phyloP scores from a whole-genome alignment of 1,140 invertebrate genomes.

The Radopholus similis region DNA sequence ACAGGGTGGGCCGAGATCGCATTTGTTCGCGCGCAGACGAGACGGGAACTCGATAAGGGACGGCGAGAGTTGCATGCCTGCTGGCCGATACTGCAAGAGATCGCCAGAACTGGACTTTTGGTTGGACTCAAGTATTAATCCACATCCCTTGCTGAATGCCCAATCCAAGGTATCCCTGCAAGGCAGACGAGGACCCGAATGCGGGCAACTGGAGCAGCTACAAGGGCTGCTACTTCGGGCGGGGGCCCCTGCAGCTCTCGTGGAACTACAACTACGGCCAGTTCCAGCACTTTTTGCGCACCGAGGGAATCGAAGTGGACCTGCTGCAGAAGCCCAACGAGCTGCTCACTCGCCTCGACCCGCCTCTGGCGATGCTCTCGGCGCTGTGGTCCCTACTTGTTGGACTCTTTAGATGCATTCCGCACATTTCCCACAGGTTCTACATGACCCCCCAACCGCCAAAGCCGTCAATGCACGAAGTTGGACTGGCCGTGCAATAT shows the following conservation, averaged over 20 bases:
- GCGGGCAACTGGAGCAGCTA: constrained; percentile 22
- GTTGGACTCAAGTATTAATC: neutral
- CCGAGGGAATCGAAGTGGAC: constrained; percentile 51
- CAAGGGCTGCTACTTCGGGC: constrained; percentile 57
- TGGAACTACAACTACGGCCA: constrained; percentile 59
- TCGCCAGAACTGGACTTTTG: constrained; percentile 22
- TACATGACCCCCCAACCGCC: constrained; percentile 60
- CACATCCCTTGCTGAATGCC: too few species aligned
- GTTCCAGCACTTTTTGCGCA: constrained; percentile 28
- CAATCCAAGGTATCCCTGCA: constrained; percentile 29
- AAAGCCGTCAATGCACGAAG: constrained; percentile 58
- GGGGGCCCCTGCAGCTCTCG: constrained; percentile 55
- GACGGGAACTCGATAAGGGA: constrained; percentile 36
- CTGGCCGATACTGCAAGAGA: constrained; percentile 33
- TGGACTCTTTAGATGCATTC: neutral
- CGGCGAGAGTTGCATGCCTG: constrained; percentile 37
- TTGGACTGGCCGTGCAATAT: constrained; percentile 42
- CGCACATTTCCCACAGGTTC: neutral
- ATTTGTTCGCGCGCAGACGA: constrained; percentile 39
- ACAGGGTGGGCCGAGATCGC: constrained; percentile 53
- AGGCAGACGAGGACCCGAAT: neutral
- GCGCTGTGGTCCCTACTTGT: constrained; percentile 42
- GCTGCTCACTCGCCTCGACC: constrained; percentile 54
- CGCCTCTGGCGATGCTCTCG: constrained; percentile 54
- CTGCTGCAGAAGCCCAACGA: constrained; percentile 53